These are phyloP conservation scores for Biston stratarius DNA, from an alignment of 2,888 invertebrate species.

Conservation along the genomic window DNA sequence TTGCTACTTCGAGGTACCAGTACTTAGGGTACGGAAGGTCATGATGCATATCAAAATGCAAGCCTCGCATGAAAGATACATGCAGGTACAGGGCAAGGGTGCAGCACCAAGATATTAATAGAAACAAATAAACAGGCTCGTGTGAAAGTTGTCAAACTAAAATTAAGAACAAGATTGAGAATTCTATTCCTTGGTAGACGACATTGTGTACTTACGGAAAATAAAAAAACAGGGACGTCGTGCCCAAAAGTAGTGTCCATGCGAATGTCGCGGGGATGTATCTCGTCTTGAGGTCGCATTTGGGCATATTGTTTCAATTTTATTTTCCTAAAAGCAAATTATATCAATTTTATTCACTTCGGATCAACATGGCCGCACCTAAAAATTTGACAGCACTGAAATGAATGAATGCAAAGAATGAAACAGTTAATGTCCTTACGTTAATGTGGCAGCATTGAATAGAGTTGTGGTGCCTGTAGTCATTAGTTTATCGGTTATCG, in stretches of 20 bases:
- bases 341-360: constrained; percentile 81
- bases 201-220: constrained; percentile 95
- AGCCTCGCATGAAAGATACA: constrained; percentile 44
- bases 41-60: constrained; percentile 25
- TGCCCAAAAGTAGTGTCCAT: constrained; percentile 97
- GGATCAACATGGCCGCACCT: constrained; percentile 89
- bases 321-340: constrained; percentile 80
- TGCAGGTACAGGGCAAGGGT: constrained; percentile 60
- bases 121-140: constrained; percentile 74
- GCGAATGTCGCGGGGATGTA: constrained; percentile 99
- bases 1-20: constrained; percentile 16
- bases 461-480: not conserved
- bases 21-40: constrained; percentile 28
- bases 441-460: constrained; percentile 42
- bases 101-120: constrained; percentile 73
- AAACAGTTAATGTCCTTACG: not conserved
- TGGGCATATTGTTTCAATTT: constrained; percentile 92
- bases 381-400: constrained; percentile 75
- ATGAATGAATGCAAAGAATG: constrained; percentile 21
- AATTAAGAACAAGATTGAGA: constrained; percentile 74
- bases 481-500: not conserved
- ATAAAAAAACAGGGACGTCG: constrained; percentile 98
- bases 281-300: constrained; percentile 98
- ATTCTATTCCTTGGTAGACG: constrained; percentile 69
- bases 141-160: constrained; percentile 84